Evolutionary conservation across 2,888 invertebrate genomes (phyloP).

Genomic region (Xylota segnis): DNA sequence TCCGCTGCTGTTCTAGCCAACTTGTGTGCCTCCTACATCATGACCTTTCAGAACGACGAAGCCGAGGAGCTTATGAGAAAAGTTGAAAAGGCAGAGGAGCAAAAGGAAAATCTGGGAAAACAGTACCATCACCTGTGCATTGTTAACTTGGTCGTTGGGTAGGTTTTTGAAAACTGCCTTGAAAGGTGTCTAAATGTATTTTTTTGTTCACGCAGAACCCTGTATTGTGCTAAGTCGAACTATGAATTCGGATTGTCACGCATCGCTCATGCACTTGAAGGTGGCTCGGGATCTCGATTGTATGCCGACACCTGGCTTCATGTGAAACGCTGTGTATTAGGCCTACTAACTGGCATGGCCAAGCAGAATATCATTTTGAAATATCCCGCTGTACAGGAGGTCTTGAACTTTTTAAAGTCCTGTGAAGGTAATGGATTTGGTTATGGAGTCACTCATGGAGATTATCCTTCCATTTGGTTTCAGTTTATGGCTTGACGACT

Average conservation of each 20-base stretch:
- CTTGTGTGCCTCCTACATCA: constrained; percentile 99
- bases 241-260: constrained; percentile 99
- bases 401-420: constrained; percentile 93
- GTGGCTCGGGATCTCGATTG: constrained; percentile 87
- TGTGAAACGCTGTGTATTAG: constrained; percentile 97
- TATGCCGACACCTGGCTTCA: constrained; percentile 99
- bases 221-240: constrained; percentile 99
- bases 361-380: constrained; percentile 93
- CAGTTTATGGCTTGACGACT: constrained; percentile 82
- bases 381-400: constrained; percentile 92
- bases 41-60: constrained; percentile 99
- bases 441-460: too few relatives aligned
- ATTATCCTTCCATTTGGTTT: constrained; percentile 24
- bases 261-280: constrained; percentile 95
- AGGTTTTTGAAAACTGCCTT: constrained; percentile 64
- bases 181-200: neutral
- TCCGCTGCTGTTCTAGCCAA: constrained; percentile 99
- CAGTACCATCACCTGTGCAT: constrained; percentile 99
- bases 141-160: constrained; percentile 99
- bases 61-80: constrained; percentile 99
- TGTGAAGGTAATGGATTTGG: constrained; percentile 88
- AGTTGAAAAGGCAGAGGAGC: constrained; percentile 99
- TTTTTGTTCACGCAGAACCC: constrained; percentile 87
- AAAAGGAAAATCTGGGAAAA: constrained; percentile 92
- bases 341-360: constrained; percentile 92